A percentile compares a stretch with the other conserved stretches of the same genome.
These are phyloP conservation scores for Acanthis flammea DNA, from an alignment of 2,797 vertebrate genomes.

Conservation along the genomic window DNA sequence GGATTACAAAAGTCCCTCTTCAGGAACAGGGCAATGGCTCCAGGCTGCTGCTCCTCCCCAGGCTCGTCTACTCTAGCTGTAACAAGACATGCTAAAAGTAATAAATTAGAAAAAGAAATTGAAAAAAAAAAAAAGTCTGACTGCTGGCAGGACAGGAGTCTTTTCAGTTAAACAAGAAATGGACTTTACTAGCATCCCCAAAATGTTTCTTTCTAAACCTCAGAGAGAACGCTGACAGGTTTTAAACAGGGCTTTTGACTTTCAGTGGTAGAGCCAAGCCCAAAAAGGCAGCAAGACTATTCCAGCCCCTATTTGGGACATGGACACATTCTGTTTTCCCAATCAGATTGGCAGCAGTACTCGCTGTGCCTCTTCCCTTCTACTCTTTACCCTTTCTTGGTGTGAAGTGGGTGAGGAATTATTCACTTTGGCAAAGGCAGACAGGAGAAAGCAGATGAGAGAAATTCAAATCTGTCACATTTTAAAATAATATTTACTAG, in stretches of 20 bases:
- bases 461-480: neutral
- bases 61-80: neutral
- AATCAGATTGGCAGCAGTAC: constrained; percentile 46
- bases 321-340: constrained; percentile 21
- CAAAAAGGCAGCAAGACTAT: constrained; percentile 50
- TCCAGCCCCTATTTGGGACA: constrained; percentile 59
- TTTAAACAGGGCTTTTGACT: constrained; percentile 30
- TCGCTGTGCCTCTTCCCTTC: constrained; percentile 21
- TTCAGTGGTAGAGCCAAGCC: neutral
- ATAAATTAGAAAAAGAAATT: no score
- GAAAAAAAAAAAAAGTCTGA: neutral
- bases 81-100: neutral
- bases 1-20: neutral
- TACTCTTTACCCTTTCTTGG: constrained; percentile 57
- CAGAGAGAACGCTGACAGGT: neutral
- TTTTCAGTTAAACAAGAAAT: neutral
- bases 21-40: neutral
- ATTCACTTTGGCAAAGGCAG: constrained; percentile 14
- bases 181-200: neutral
- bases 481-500: constrained; percentile 47
- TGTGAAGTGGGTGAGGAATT: constrained; percentile 41
- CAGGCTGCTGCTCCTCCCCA: neutral
- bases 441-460: constrained; percentile 21
- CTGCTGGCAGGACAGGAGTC: neutral
- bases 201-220: neutral